Conservation (phyloP, 1,140 invertebrate genomes). For the Panagrolaimus sp. region DNA sequence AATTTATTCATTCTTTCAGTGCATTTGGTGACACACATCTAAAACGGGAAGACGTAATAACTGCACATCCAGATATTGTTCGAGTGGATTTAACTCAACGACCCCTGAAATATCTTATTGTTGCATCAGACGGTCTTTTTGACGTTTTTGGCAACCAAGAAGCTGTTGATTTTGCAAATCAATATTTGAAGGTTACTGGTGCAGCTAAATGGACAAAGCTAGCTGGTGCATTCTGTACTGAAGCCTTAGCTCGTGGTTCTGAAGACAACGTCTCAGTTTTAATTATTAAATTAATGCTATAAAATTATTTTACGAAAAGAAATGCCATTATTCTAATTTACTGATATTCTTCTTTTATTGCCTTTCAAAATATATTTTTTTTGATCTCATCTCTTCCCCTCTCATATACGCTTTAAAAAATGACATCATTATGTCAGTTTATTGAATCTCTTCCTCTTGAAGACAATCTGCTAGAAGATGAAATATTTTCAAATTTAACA, state of each 20-base stretch:
- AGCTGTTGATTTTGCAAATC: conserved; percentile 77
- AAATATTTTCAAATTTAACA: conserved; percentile 1
- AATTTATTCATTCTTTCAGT: conserved; percentile 53
- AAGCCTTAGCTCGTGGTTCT: not conserved
- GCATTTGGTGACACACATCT: conserved; percentile 79
- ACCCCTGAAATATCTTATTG: conserved; percentile 77
- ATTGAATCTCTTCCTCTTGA: not conserved
- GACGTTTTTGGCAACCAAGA: conserved; percentile 90
- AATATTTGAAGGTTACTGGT: conserved; percentile 61
- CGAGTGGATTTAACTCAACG: conserved; percentile 73
- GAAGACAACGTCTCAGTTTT: conserved; percentile 87
- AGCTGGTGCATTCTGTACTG: not conserved
- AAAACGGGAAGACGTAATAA: conserved; percentile 84
- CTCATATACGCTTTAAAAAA: not conserved
- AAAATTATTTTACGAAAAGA: not conserved
- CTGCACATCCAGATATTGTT: conserved; percentile 86
- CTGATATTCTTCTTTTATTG: too few relatives aligned
- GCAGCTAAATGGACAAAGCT: conserved; percentile 68
- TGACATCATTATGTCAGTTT: conserved; percentile 4
- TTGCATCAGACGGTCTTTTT: conserved; percentile 91
- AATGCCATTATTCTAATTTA: too few relatives aligned
- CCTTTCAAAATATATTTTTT: too few relatives aligned
- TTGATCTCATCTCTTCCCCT: too few relatives aligned
- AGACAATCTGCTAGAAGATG: not conserved
- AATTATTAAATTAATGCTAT: conserved; percentile 71